Conservation (phyloP, 2,797 vertebrate genomes). For the Phyllotis vaccarum region DNA sequence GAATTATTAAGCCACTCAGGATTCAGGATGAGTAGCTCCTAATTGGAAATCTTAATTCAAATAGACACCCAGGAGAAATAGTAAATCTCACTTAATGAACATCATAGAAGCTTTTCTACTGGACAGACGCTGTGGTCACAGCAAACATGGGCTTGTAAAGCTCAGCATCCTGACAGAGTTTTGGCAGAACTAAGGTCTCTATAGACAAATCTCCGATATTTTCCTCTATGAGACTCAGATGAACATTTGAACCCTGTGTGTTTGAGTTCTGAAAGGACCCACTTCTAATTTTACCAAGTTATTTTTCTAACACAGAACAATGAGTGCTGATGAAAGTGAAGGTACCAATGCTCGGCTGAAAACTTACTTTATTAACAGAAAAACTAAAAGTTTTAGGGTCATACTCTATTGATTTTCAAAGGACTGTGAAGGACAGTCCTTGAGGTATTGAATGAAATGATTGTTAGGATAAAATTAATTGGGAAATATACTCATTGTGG, state of each 20-base stretch:
- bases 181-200: neutral
- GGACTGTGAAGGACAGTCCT: neutral
- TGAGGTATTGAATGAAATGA: neutral
- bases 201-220: neutral
- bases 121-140: conserved; percentile 4
- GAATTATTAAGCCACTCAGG: neutral
- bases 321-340: neutral
- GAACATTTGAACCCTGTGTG: neutral
- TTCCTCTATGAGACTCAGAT: neutral
- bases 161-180: neutral
- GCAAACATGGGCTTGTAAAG: neutral
- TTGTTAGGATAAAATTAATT: neutral
- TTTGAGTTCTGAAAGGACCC: neutral
- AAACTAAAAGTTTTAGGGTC: neutral
- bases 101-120: conserved; percentile 10
- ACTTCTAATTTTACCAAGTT: conserved; percentile 12
- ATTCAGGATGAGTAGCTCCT: conserved; percentile 19
- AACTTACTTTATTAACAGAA: neutral
- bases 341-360: neutral
- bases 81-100: neutral
- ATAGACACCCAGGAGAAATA: conserved; percentile 8
- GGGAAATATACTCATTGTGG: neutral
- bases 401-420: neutral
- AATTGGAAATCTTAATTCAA: conserved; percentile 40
- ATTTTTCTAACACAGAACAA: neutral